phyloP scores from a whole-genome alignment of 2,888 invertebrate species.

The Dynastes grantii region DNA sequence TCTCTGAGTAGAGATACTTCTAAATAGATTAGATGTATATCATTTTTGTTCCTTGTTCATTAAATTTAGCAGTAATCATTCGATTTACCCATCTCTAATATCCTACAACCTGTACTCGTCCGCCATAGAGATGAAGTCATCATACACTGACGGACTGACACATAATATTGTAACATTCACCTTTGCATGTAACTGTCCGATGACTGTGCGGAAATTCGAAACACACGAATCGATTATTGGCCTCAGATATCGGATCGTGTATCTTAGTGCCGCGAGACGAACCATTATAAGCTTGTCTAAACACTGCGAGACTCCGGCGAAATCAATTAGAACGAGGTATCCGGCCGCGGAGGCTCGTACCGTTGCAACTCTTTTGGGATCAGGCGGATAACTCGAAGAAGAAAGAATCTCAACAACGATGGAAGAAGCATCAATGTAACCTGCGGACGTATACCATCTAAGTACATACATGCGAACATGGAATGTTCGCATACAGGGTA shows the following conservation, averaged over 20 bases:
- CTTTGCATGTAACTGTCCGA: constrained; percentile 64
- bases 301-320: constrained; percentile 63
- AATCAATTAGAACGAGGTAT: constrained; percentile 65
- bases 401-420: not conserved
- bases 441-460: not conserved
- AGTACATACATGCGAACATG: not conserved
- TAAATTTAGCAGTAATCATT: not conserved
- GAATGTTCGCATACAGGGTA: not conserved
- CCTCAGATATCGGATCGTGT: constrained; percentile 65
- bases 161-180: constrained; percentile 63
- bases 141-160: constrained; percentile 61
- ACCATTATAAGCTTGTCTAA: constrained; percentile 66
- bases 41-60: too few species aligned
- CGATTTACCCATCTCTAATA: constrained; percentile 18
- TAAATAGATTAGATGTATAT: too few species aligned
- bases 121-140: constrained; percentile 60
- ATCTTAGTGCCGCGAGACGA: constrained; percentile 65
- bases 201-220: constrained; percentile 59
- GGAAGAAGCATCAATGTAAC: constrained; percentile 3
- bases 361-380: constrained; percentile 4
- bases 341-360: constrained; percentile 10
- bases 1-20: not conserved
- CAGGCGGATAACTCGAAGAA: not conserved
- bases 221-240: constrained; percentile 66
- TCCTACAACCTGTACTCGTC: not conserved